Evolutionary conservation across 2,113 vertebrate genomes (phyloP).

Genomic region (Oceanites oceanicus): DNA sequence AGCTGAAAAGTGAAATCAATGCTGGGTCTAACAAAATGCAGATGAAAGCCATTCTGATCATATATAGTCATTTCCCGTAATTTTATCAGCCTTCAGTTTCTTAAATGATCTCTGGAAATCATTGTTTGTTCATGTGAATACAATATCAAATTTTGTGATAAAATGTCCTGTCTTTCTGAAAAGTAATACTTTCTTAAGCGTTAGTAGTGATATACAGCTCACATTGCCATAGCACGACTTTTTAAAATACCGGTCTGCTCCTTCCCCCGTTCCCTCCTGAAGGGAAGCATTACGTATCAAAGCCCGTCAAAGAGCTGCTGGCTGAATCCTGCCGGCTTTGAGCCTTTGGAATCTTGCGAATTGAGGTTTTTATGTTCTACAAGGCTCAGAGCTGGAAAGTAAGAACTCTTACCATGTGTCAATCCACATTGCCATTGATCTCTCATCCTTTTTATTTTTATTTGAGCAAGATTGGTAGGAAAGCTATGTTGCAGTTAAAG

Average conservation of each 20-base stretch:
- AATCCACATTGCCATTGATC: slow-evolving; percentile 57
- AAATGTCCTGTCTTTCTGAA: slow-evolving; percentile 54
- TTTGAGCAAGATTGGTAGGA: slow-evolving; percentile 58
- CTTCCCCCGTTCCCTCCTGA: neutral
- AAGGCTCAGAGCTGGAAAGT: slow-evolving; percentile 52
- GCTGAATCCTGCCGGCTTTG: slow-evolving; percentile 31
- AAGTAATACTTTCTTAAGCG: slow-evolving; percentile 59
- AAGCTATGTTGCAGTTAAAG: slow-evolving; percentile 49
- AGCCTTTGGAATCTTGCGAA: slow-evolving; percentile 32
- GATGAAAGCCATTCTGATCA: slow-evolving; percentile 82
- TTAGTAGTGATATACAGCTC: slow-evolving; percentile 16
- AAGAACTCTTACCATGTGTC: slow-evolving; percentile 45
- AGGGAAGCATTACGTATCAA: slow-evolving; percentile 16
- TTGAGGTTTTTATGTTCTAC: slow-evolving; percentile 64
- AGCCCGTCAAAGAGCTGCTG: slow-evolving; percentile 1
- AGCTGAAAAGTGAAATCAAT: slow-evolving; percentile 81
- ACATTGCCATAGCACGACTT: neutral
- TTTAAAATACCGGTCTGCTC: neutral
- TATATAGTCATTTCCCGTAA: slow-evolving; percentile 82
- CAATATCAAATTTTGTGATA: slow-evolving; percentile 64
- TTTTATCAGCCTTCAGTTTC: slow-evolving; percentile 78
- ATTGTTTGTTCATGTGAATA: slow-evolving; percentile 72
- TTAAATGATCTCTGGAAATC: slow-evolving; percentile 75
- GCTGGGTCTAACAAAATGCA: slow-evolving; percentile 76
- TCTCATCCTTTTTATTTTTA: slow-evolving; percentile 60